These are phyloP conservation scores for Patagioenas fasciata DNA, from an alignment of 2,113 vertebrate species.

Conservation along the genomic window DNA sequence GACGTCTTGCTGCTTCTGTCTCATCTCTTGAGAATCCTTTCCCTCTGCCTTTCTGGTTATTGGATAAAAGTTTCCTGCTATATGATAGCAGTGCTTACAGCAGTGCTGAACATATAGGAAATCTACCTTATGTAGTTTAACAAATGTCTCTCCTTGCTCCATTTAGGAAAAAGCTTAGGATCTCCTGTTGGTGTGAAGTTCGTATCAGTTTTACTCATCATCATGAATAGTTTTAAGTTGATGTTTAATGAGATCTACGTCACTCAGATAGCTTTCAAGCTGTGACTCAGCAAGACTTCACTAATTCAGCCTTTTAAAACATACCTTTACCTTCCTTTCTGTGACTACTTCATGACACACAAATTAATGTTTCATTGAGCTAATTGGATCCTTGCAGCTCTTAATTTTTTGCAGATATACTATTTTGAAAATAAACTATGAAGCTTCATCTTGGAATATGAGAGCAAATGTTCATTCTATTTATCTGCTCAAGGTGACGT, in stretches of 20 bases:
- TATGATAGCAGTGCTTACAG: too few species aligned
- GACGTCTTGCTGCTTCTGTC: not conserved
- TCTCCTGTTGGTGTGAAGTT: not conserved
- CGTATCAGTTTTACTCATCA: not conserved
- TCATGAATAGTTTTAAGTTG: not conserved
- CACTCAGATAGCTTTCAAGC: constrained; percentile 33
- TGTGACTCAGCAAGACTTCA: constrained; percentile 59
- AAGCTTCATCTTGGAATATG: not conserved
- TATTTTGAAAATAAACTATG: constrained; percentile 67
- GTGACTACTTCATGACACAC: constrained; percentile 25
- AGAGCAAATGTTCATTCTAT: not conserved
- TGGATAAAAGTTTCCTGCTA: too few species aligned
- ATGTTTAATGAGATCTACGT: constrained; percentile 51
- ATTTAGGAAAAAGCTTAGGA: not conserved
- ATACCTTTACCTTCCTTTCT: constrained; percentile 5
- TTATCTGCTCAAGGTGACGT: not conserved
- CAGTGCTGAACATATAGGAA: too few species aligned
- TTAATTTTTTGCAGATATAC: constrained; percentile 57
- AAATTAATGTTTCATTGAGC: constrained; percentile 56
- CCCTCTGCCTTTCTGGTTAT: not conserved
- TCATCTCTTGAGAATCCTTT: not conserved
- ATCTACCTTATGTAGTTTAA: too few species aligned
- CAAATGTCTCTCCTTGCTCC: not conserved
- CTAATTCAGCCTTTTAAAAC: constrained; percentile 43
- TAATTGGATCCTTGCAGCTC: constrained; percentile 66